phyloP scores from a whole-genome alignment of 2,797 vertebrate genomes.

The Momotus momota region DNA sequence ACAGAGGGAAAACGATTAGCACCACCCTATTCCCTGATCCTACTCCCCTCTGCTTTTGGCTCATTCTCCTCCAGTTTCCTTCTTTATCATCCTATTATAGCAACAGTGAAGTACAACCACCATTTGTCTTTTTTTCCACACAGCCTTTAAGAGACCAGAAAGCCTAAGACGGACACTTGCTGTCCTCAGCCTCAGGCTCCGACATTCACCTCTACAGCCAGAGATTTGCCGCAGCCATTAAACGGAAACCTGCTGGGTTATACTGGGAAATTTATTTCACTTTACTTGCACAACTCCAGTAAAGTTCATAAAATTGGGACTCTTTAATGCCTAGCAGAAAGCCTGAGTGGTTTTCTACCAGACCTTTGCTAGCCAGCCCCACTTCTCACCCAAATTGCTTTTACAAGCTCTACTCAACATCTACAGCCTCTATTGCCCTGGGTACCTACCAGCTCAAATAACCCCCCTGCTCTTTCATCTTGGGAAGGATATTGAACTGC shows the following conservation, averaged over 20 bases:
- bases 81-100: neutral
- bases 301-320: neutral
- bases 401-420: neutral
- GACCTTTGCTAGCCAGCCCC: neutral
- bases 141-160: neutral
- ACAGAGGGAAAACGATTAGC: neutral
- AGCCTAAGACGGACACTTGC: neutral
- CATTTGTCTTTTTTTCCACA: neutral
- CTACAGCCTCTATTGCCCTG: neutral
- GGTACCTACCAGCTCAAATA: fast-evolving
- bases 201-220: neutral
- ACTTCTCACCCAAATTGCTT: neutral
- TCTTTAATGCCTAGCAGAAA: neutral
- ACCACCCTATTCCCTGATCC: neutral
- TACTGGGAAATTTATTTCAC: neutral
- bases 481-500: neutral
- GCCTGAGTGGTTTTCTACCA: neutral
- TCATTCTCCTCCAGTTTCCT: neutral
- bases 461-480: neutral
- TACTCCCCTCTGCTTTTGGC: neutral
- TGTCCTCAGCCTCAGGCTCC: neutral
- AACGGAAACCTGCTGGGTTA: neutral
- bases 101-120: neutral
- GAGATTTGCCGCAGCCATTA: neutral
- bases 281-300: neutral